phyloP scores from a whole-genome alignment of 2,113 vertebrate genomes.

The Hyaena hyaena region DNA sequence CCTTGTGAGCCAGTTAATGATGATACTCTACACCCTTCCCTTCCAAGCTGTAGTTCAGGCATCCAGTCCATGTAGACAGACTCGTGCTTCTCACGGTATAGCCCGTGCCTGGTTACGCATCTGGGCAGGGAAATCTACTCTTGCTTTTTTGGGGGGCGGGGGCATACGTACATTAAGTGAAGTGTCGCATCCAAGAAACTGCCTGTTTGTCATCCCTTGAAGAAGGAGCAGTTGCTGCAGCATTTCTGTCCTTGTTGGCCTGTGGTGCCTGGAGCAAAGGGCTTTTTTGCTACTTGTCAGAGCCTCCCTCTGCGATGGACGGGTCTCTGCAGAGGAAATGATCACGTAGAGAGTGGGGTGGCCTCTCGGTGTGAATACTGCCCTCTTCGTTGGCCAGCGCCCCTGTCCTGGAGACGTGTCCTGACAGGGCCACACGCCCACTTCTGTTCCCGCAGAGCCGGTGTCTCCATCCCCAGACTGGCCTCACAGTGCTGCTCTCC shows the following conservation, averaged over 20 bases:
- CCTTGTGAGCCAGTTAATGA: constrained; percentile 70
- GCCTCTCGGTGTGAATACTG: background rate
- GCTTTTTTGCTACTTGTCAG: background rate
- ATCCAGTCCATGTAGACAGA: constrained; percentile 58
- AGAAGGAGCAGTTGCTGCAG: background rate
- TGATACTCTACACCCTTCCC: constrained; percentile 21
- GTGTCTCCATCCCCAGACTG: background rate
- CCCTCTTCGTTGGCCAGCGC: background rate
- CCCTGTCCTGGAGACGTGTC: background rate
- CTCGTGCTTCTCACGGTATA: constrained; percentile 52
- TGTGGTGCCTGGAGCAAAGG: background rate
- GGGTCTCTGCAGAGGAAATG: background rate
- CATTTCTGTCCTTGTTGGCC: background rate
- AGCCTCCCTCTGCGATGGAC: background rate
- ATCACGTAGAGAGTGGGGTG: accelerated
- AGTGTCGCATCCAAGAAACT: constrained; percentile 29
- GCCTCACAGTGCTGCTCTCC: background rate
- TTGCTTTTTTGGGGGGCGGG: background rate
- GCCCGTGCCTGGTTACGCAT: constrained; percentile 3
- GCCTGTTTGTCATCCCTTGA: background rate
- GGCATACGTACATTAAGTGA: background rate
- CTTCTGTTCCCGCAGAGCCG: background rate
- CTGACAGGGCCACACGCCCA: background rate
- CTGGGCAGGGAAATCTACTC: constrained; percentile 55
- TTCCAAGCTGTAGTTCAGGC: constrained; percentile 64